phyloP scores from a whole-genome alignment of 2,888 invertebrate species.

The Sthenelais limicola region DNA sequence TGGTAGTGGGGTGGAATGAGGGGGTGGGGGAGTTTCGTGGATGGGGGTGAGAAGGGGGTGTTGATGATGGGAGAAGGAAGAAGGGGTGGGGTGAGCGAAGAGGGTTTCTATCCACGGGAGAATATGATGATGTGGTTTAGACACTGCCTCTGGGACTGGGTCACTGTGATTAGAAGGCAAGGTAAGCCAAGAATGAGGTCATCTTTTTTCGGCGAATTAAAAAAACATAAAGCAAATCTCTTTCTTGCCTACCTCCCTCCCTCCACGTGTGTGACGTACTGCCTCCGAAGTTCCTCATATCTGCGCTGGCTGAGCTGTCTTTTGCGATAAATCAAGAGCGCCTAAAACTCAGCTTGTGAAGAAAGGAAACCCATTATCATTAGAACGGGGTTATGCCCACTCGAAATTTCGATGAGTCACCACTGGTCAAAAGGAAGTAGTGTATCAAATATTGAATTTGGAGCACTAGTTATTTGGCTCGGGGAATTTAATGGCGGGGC shows the following conservation, averaged over 20 bases:
- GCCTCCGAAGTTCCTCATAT: too few species aligned
- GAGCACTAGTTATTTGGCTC: conserved; percentile 18
- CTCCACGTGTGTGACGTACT: too few species aligned
- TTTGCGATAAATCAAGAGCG: too few species aligned
- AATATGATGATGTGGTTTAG: conserved; percentile 28
- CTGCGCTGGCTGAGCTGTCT: too few species aligned
- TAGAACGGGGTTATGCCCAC: conserved; percentile 31
- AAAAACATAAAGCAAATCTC: too few species aligned
- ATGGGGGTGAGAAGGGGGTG: neutral
- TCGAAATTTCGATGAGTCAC: conserved; percentile 24
- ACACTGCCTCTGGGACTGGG: conserved; percentile 23
- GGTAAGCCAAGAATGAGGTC: conserved; percentile 9
- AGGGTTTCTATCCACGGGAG: too few species aligned
- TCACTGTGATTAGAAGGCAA: conserved; percentile 8
- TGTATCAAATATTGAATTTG: conserved; percentile 32
- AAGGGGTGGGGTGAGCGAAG: too few species aligned
- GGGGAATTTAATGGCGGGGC: conserved; percentile 19
- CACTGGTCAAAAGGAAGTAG: conserved; percentile 20
- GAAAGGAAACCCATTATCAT: conserved; percentile 23
- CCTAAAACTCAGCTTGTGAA: too few species aligned
- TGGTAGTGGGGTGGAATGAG: neutral
- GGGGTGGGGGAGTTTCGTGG: neutral
- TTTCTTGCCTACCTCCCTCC: too few species aligned
- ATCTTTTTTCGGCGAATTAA: too few species aligned
- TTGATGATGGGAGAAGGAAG: conserved; percentile 4